Conservation (phyloP, 2,113 vertebrate genomes). For the Nematolebias whitei region DNA sequence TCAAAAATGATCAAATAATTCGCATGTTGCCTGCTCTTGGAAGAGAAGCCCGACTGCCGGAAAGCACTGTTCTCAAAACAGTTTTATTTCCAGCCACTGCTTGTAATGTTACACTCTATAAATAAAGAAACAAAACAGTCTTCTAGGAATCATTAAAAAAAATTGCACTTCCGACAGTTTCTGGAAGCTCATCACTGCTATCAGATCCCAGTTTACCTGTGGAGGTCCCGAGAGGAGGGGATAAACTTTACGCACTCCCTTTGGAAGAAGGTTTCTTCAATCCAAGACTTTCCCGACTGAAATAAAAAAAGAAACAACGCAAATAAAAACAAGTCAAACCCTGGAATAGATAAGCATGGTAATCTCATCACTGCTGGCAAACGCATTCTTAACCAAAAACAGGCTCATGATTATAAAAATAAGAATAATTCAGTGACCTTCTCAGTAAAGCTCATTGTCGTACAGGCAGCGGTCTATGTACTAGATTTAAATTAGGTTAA, state of each 20-base stretch:
- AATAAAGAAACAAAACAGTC: neutral
- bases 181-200: neutral
- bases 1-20: conserved; percentile 41
- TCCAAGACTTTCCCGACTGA: conserved; percentile 89
- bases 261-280: conserved; percentile 89
- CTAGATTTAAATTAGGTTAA: neutral
- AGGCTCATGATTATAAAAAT: neutral
- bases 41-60: conserved; percentile 40
- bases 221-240: conserved; percentile 84
- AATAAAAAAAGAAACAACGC: conserved; percentile 53
- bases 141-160: conserved; percentile 32
- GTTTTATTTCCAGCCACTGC: conserved; percentile 15
- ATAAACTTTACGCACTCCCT: conserved; percentile 92
- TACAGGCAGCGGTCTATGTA: conserved; percentile 9
- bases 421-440: conserved; percentile 43
- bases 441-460: conserved; percentile 44
- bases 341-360: neutral
- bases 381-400: conserved; percentile 9
- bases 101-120: conserved; percentile 7
- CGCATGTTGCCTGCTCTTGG: conserved; percentile 44
- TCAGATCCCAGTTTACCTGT: conserved; percentile 62
- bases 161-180: neutral
- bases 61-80: conserved; percentile 30
- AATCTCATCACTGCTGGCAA: neutral
- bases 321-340: conserved; percentile 15